These are phyloP conservation scores for Andricus quercusramuli DNA, from an alignment of 2,888 invertebrate genomes.

Conservation along the genomic window DNA sequence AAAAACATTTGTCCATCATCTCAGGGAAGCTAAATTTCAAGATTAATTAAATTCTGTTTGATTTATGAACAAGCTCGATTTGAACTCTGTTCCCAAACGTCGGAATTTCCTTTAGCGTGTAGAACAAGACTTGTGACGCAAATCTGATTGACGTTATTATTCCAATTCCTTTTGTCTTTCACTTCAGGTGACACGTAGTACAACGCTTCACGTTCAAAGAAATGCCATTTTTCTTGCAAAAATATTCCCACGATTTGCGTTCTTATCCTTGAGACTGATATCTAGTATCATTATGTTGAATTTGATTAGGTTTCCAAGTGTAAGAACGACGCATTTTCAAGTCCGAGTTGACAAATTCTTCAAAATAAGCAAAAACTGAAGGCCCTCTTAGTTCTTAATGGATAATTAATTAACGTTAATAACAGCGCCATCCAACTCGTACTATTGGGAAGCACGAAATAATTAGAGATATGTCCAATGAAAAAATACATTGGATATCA, in stretches of 20 bases:
- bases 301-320: neutral
- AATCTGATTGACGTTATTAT: neutral
- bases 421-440: too few relatives aligned
- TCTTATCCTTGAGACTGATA: neutral
- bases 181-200: neutral
- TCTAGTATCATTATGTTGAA: neutral
- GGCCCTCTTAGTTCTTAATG: neutral
- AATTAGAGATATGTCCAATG: too few relatives aligned
- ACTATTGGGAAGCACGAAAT: too few relatives aligned
- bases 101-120: neutral
- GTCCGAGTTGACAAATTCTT: neutral
- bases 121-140: neutral
- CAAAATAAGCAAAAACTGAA: neutral
- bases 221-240: neutral
- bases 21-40: neutral
- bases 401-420: too few relatives aligned
- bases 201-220: neutral
- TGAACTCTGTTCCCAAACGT: neutral
- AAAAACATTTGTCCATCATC: neutral
- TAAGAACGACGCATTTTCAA: neutral
- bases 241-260: neutral
- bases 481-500: too few relatives aligned
- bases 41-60: neutral
- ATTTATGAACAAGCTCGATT: neutral
- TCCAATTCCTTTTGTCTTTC: neutral